Percentiles rank a stretch among this genome's conserved stretches.
Conservation (phyloP, 2,113 vertebrate genomes). For the Carassius auratus region DNA sequence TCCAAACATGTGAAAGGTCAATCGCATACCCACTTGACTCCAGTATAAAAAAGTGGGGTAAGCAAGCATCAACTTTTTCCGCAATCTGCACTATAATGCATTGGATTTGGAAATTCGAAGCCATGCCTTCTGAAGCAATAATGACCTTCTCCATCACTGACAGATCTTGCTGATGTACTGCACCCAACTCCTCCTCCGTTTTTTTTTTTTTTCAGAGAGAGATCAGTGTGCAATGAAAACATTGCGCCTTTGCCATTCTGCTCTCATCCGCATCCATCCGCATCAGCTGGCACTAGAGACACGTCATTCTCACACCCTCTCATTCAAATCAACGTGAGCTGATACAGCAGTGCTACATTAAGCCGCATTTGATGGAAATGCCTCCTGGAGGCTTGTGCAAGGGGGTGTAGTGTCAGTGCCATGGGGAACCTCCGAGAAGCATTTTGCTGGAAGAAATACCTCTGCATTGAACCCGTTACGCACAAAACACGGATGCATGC, state of each 20-base stretch:
- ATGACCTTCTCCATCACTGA: conserved; percentile 35
- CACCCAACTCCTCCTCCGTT: conserved; percentile 58
- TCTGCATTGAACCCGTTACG: conserved; percentile 66
- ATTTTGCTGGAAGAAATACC: conserved; percentile 67
- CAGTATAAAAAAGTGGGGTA: neutral
- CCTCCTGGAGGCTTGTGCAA: neutral
- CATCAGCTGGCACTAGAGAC: conserved; percentile 60
- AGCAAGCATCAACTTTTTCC: neutral
- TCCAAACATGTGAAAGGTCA: conserved; percentile 39
- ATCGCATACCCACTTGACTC: conserved; percentile 30
- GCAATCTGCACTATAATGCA: neutral
- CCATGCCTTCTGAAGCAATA: conserved; percentile 16
- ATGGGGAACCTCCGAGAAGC: conserved; percentile 49
- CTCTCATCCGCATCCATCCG: conserved; percentile 68
- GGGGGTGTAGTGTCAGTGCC: conserved; percentile 12
- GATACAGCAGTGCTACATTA: neutral
- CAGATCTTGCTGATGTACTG: conserved; percentile 50
- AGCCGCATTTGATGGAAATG: conserved; percentile 6
- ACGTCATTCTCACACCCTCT: conserved; percentile 20
- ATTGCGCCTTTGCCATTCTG: conserved; percentile 70
- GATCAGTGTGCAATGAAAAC: conserved; percentile 75
- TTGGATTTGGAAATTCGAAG: neutral
- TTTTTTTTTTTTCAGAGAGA: conserved; percentile 53
- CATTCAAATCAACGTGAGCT: conserved; percentile 2
- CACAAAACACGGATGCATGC: neutral